Evolutionary conservation across 2,888 invertebrate genomes (phyloP).

Genomic region (Dilophus febrilis): DNA sequence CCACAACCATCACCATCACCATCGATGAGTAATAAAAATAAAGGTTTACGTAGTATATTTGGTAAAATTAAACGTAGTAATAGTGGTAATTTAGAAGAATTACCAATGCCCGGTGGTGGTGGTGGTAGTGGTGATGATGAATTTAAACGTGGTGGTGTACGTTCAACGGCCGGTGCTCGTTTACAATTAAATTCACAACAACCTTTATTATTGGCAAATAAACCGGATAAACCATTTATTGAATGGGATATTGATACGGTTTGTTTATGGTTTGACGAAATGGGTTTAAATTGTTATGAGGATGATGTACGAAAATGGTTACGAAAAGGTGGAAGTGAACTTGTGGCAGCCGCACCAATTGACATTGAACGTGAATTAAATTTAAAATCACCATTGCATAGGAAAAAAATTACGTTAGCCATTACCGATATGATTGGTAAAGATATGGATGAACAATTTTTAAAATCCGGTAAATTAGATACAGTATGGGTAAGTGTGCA

Average conservation of each 20-base stretch:
- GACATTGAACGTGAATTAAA: constrained; percentile 81
- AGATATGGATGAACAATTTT: constrained; percentile 32
- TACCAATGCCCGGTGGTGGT: too few relatives aligned
- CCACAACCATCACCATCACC: constrained; percentile 32
- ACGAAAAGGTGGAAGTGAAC: constrained; percentile 51
- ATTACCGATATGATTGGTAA: constrained; percentile 37
- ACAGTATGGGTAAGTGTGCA: constrained; percentile 40
- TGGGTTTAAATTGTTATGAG: constrained; percentile 54
- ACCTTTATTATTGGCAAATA: constrained; percentile 5
- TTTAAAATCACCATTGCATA: constrained; percentile 69
- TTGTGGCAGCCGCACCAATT: constrained; percentile 58
- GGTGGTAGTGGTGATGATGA: constrained; percentile 31
- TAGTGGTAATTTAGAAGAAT: constrained; percentile 48
- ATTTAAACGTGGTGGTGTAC: constrained; percentile 50
- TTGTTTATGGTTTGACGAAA: constrained; percentile 60
- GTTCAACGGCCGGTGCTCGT: constrained; percentile 56
- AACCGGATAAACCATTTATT: constrained; percentile 45
- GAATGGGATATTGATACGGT: constrained; percentile 69
- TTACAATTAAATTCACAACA: constrained; percentile 38
- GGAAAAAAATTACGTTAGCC: constrained; percentile 77
- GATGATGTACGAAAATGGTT: constrained; percentile 71
- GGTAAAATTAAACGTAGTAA: constrained; percentile 51
- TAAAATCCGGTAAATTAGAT: constrained; percentile 47
- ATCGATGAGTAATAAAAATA: constrained; percentile 33
- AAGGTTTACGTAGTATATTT: constrained; percentile 46